Evolutionary conservation across 1,140 invertebrate genomes (phyloP), one percentile per base, ranked within the genome.

Genomic region (Hyles vespertilio): DNA sequence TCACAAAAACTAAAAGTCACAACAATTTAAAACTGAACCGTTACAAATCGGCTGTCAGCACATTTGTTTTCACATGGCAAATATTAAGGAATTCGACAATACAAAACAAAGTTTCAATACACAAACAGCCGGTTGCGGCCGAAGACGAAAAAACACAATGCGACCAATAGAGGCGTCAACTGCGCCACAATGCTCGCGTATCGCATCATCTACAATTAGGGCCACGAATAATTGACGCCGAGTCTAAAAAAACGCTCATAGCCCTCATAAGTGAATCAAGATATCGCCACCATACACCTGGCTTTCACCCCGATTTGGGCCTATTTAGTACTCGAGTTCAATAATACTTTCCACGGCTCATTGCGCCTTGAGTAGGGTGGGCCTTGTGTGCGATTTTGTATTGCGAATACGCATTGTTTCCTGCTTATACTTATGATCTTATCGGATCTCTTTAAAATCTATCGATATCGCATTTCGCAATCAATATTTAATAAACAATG

Each of bases 151-250:
- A 71, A 80, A 81, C 70, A 79, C 80, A 80, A 77, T 79, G 72
- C 81, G 78, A 76, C 77, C 83, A 79, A 84, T 84, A 79, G 67
- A 65, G 65, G 56, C 76, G 77, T 86, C 81, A 86, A 83, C 63
- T 74, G 54, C 51, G 66, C 59, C 61, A 83, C 79, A 85, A 84
- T 79, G 61, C 58, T 40, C 44, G 45, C 74, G 50, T 86, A 88
- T 84, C 83, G 73, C 81, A 84, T 84, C 82, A 87, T 86, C 84
- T 87, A 70, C 79, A 85, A 84, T 86, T 84, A 84, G 84, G 84
- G 84, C 83, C 74, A 78, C 70, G 74, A 79, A 87, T 87, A 87
- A 86, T 86, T 84, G 81, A 79, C 75, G 78, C 63, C 72, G 76
- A 81, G 77, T 84, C 72, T 81, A 79, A 72, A 76, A 78, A 73